A percentile compares a stretch with the other conserved stretches of the same genome.
These are phyloP conservation scores for Salticus scenicus DNA, from an alignment of 2,888 invertebrate genomes.

Conservation along the genomic window DNA sequence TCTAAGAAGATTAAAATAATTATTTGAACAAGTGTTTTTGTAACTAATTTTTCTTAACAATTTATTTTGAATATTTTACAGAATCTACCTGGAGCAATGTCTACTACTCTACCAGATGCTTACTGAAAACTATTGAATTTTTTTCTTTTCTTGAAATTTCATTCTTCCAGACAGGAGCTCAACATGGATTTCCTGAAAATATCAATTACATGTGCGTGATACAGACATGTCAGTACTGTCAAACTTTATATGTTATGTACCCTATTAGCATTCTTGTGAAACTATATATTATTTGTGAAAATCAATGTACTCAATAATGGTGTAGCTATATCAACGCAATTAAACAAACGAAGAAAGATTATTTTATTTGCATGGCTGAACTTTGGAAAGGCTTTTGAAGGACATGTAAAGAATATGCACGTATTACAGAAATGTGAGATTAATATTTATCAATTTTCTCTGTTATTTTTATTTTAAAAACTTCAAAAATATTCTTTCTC, in stretches of 20 bases:
- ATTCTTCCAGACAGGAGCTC: slow-evolving; percentile 53
- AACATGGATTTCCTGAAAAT: slow-evolving; percentile 35
- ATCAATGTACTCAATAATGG: background rate
- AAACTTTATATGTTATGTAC: slow-evolving; percentile 43
- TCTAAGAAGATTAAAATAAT: too few relatives aligned
- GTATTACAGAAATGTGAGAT: too few relatives aligned
- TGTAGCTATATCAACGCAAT: background rate
- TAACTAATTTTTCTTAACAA: too few relatives aligned
- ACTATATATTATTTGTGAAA: slow-evolving; percentile 39
- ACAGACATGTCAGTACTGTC: slow-evolving; percentile 16
- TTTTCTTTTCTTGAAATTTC: slow-evolving; percentile 29
- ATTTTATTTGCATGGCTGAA: background rate
- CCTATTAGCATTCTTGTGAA: slow-evolving; percentile 18
- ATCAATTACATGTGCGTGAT: slow-evolving; percentile 50
- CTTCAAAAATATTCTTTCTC: too few relatives aligned
- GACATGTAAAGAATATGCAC: too few relatives aligned
- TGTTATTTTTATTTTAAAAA: too few relatives aligned
- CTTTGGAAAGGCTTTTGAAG: background rate
- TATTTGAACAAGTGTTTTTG: too few relatives aligned
- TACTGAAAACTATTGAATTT: slow-evolving; percentile 21
- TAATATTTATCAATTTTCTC: too few relatives aligned
- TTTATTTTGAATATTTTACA: slow-evolving; percentile 5
- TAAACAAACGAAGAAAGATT: background rate
- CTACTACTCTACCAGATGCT: slow-evolving; percentile 26
- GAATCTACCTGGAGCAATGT: slow-evolving; percentile 33